Evolutionary conservation across 2,888 invertebrate genomes (phyloP).

Genomic region (Hirtodrosophila alboralis): DNA sequence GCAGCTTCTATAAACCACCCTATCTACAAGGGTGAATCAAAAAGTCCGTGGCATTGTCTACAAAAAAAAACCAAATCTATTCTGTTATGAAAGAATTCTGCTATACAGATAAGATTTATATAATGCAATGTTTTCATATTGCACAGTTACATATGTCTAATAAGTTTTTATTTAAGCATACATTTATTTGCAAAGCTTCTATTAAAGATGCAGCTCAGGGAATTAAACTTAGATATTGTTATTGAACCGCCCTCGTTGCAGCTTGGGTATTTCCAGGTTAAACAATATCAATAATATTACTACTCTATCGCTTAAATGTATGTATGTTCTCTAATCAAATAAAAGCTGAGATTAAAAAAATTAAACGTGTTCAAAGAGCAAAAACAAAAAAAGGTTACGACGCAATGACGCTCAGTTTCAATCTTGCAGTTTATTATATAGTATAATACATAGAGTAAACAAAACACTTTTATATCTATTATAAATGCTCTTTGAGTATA

Average conservation of each 20-base stretch:
- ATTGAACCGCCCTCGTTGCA: neutral
- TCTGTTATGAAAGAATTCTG: no score
- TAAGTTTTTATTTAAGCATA: no score
- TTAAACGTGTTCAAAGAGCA: constrained; percentile 7
- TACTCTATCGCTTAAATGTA: neutral
- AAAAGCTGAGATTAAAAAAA: neutral
- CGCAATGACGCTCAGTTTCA: neutral
- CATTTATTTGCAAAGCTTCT: no score
- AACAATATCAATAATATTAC: neutral
- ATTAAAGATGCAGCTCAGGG: no score
- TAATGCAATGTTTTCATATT: no score
- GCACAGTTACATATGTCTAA: no score
- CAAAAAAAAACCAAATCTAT: neutral
- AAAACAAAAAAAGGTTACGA: constrained; percentile 3
- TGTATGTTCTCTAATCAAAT: neutral
- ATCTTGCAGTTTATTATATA: no score
- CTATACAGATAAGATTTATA: neutral
- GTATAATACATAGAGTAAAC: no score
- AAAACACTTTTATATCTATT: no score
- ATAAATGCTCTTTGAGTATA: no score
- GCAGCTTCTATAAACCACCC: neutral
- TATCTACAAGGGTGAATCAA: constrained; percentile 1
- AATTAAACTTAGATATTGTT: no score
- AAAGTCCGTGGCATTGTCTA: neutral
- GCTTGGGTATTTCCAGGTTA: constrained; percentile 8